Conservation (phyloP, 2,888 invertebrate genomes). For the Megaustenia siamemsis region DNA sequence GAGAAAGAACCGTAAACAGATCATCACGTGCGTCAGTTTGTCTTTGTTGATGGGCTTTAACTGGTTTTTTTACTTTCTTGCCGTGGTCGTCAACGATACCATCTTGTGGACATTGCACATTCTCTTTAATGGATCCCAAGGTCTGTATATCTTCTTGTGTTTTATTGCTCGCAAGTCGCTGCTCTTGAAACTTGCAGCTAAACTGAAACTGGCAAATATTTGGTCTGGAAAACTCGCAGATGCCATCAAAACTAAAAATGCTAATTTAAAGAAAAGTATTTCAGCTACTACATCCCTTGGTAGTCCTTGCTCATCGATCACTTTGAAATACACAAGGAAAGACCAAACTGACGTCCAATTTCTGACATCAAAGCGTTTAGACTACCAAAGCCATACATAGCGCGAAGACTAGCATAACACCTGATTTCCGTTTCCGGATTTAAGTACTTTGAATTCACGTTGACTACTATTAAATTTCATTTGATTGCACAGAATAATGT, state of each 20-base stretch:
- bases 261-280: background rate
- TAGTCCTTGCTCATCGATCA: background rate
- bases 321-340: too few species aligned
- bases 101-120: conserved; percentile 54
- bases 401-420: too few species aligned
- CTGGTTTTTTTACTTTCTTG: conserved; percentile 54
- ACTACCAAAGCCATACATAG: too few species aligned
- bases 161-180: conserved; percentile 42
- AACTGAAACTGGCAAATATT: background rate
- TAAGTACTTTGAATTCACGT: too few species aligned
- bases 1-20: background rate
- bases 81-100: conserved; percentile 52
- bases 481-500: too few species aligned
- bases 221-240: background rate
- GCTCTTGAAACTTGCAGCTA: background rate
- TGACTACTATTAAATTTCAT: too few species aligned
- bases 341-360: too few species aligned
- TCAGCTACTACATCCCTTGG: background rate
- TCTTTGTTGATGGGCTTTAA: conserved; percentile 53
- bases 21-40: conserved; percentile 47
- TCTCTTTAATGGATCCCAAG: conserved; percentile 46
- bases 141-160: conserved; percentile 49
- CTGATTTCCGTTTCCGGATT: too few species aligned
- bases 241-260: background rate
- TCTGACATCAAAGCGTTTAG: too few species aligned